Percentiles rank a stretch among this genome's conserved stretches.
phyloP scores from a whole-genome alignment of 2,113 vertebrate species.

The Ahaetulla prasina region DNA sequence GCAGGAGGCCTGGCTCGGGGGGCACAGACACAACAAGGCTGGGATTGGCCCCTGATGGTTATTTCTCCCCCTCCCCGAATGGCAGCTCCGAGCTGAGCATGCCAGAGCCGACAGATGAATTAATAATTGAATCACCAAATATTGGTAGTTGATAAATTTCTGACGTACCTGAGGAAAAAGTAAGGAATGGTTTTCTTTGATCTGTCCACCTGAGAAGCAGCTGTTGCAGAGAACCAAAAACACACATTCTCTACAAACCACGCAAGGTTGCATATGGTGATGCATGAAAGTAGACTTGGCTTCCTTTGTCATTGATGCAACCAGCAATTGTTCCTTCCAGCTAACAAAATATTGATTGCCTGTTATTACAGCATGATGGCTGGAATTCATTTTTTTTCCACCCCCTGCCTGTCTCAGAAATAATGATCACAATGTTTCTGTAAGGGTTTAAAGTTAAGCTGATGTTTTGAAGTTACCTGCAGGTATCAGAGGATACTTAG shows the following conservation, averaged over 20 bases:
- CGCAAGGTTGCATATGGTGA: neutral
- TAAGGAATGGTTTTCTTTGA: neutral
- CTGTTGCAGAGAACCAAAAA: neutral
- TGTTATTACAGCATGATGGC: neutral
- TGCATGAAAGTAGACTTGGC: neutral
- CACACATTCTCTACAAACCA: neutral
- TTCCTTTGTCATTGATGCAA: neutral
- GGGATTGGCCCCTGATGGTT: too few species aligned
- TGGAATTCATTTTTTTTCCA: neutral
- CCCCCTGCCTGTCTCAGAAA: neutral
- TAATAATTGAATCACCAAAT: neutral
- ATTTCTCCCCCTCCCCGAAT: too few species aligned
- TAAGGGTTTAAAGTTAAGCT: neutral
- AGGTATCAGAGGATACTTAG: neutral
- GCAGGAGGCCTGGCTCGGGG: too few species aligned
- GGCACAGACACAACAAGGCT: too few species aligned
- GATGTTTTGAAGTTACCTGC: neutral
- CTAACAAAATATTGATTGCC: neutral
- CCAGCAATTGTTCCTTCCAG: neutral
- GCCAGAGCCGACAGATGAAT: too few species aligned
- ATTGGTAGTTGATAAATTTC: neutral
- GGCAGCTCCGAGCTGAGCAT: too few species aligned
- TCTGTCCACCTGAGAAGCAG: neutral
- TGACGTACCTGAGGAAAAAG: neutral
- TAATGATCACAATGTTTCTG: neutral